Evolutionary conservation across 2,113 vertebrate species (phyloP), one percentile per base, ranked within the genome.

Genomic region (Scomber colias): DNA sequence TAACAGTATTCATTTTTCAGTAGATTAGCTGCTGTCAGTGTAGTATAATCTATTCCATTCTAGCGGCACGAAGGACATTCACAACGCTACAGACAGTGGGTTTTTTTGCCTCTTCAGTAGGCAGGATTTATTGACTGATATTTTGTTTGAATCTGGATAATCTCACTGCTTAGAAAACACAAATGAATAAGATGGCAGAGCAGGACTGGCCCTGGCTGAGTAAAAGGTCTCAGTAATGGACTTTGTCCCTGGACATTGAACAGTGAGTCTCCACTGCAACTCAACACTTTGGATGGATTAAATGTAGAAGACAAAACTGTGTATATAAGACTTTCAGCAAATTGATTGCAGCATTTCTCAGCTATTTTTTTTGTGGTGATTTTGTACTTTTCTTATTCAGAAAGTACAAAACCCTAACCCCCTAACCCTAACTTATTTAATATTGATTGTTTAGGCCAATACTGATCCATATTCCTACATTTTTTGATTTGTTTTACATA

Each of bases 1-100:
- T 4, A 21, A 70, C 51, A 73, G 3, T n/a, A 21, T 54, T 40
- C 3, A 57, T 44, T 64, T 76, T 67, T 27, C 7, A 27, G 40
- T 11, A 49, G 55, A 72, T 82, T 56, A 68, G 65, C 49, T 4
- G 3, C 51, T 55, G 50, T 71, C 60, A 35, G 40, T 12, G 1
- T 0, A 45, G 3, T 62, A n/a, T 19, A 62, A 64, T 46, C n/a
- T 50, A 19, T 27, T 77, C 45, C 9, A 35, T 6, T 59, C 30
- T 14, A 27, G 24, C 7, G 14, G 50, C 57, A 17, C 5, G 53
- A n/a, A 44, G 5, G 74, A 62, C 35, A 40, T 1, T 40, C n/a
- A 46, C 17, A 54, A 49, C 35, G 44, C n/a, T 17, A 40, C 31
- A 51, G 6, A 27, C 24, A 27, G 24, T 27, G 24, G 19, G 19